These are phyloP conservation scores for Chinchilla lanigera DNA, from an alignment of 2,113 vertebrate species.

Conservation along the genomic window DNA sequence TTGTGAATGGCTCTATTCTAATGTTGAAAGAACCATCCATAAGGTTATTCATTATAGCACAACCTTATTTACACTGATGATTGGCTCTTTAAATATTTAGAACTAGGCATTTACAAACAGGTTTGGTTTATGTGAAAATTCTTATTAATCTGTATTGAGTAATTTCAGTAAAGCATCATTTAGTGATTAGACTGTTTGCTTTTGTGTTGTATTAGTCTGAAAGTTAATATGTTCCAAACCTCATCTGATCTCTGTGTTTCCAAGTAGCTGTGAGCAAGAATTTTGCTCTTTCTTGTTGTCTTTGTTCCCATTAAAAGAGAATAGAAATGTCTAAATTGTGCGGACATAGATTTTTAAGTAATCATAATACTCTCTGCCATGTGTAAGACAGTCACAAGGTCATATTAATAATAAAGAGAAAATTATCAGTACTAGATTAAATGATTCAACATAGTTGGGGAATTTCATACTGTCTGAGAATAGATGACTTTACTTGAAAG, in stretches of 20 bases:
- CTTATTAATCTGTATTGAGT: slow-evolving; percentile 8
- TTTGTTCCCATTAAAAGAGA: slow-evolving; percentile 13
- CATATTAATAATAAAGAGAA: slow-evolving; percentile 4
- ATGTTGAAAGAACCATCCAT: neutral
- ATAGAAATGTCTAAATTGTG: slow-evolving; percentile 1
- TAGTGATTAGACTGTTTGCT: neutral
- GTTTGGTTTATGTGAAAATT: slow-evolving; percentile 16
- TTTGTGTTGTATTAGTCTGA: slow-evolving; percentile 32
- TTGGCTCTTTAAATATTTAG: slow-evolving; percentile 39
- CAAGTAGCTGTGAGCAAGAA: slow-evolving; percentile 23
- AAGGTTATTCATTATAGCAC: slow-evolving; percentile 7
- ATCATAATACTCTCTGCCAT: neutral
- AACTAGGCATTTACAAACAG: slow-evolving; percentile 25
- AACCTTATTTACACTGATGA: neutral
- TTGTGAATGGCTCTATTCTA: neutral
- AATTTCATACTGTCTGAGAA: slow-evolving; percentile 28
- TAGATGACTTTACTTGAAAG: slow-evolving; percentile 50
- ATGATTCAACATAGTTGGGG: neutral
- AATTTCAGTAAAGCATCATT: slow-evolving; percentile 34
- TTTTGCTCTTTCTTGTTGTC: neutral
- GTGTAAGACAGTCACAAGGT: neutral
- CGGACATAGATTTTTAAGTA: slow-evolving; percentile 33
- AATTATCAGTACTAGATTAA: slow-evolving; percentile 32
- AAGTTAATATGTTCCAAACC: neutral
- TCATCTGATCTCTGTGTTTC: slow-evolving; percentile 9